Evolutionary conservation across 1,140 invertebrate species (phyloP), one percentile per base, ranked within the genome.

Genomic region (Brachystomella parvula): DNA sequence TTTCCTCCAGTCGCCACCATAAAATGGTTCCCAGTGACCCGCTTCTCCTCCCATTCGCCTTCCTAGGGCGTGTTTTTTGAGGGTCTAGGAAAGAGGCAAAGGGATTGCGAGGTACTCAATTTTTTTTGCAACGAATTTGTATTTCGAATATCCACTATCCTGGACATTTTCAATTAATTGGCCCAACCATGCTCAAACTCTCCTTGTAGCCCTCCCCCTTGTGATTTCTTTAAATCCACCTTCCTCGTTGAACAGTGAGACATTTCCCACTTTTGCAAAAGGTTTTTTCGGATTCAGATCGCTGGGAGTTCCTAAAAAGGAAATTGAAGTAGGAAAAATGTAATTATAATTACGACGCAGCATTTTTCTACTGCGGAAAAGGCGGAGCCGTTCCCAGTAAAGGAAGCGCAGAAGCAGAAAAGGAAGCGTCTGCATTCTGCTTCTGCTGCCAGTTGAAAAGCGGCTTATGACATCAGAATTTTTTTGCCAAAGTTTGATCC

Each of bases 221-320:
- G 3, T 29, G 29, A 24, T 31, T 32, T 30, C 1, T 44, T 47
- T 24, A 17, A 15, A 79, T 75, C 91, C 85, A 3, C 96, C 96
- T 75, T 96, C 90, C 15, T 81, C 80, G 74, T 96, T 96, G 78
- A 99, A 99, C 2, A 99, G 80, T 0, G 92, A 86, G 17, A 87
- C 86, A 79, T 97, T 96, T 74, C 99, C 95, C 86, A 98, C 93
- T 82, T 98, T 99, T 0, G 95, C 94, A 79, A 98, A 98, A 0
- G 95, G 92, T 77, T 98, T 96, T 79, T 99, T 95, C 0, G 96
- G 94, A 82, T 98, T 96, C 0, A 96, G 96, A 80, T 98, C 94
- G 71, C 91, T 92, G 0, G 94, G 94, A 0, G 95, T 98, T n/a
- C n/a, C n/a, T n/a, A n/a, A n/a, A n/a, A n/a, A 44, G n/a, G n/a